Conservation (phyloP, 2,797 vertebrate species). For the Scleropages formosus region DNA sequence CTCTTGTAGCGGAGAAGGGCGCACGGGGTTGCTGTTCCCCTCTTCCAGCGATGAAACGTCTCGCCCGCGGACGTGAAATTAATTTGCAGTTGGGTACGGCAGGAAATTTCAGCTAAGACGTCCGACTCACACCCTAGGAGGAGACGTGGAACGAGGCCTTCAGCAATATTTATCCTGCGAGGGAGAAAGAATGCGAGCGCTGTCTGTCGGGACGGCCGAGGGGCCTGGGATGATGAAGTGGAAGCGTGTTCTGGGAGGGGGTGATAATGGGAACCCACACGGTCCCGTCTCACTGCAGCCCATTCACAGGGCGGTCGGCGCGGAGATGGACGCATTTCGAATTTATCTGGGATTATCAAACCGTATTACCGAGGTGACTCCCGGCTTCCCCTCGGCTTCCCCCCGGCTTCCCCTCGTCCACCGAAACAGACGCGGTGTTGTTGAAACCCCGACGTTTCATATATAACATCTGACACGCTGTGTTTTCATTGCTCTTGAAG, state of each 20-base stretch:
- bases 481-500: slow-evolving; percentile 27
- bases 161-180: slow-evolving; percentile 74
- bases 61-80: slow-evolving; percentile 61
- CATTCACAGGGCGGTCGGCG: slow-evolving; percentile 47
- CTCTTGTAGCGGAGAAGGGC: neutral
- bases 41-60: slow-evolving; percentile 44
- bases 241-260: slow-evolving; percentile 37
- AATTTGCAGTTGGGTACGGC: slow-evolving; percentile 61
- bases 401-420: no score
- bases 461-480: slow-evolving; percentile 14
- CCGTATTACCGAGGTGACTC: slow-evolving; percentile 46
- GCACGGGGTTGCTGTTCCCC: slow-evolving; percentile 29
- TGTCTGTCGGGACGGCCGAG: slow-evolving; percentile 56
- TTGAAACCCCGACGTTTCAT: slow-evolving; percentile 14
- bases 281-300: slow-evolving; percentile 49
- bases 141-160: slow-evolving; percentile 67
- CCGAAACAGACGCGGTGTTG: slow-evolving; percentile 27
- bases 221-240: slow-evolving; percentile 56
- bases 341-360: slow-evolving; percentile 57
- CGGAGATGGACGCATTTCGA: slow-evolving; percentile 35
- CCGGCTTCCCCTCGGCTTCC: neutral
- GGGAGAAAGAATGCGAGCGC: slow-evolving; percentile 70
- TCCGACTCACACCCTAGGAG: slow-evolving; percentile 38
- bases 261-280: slow-evolving; percentile 52
- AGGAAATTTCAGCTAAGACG: slow-evolving; percentile 67